Percentiles rank a stretch among this genome's conserved stretches.
phyloP scores from a whole-genome alignment of 2,888 invertebrate species.

The Augochlorella aurata region DNA sequence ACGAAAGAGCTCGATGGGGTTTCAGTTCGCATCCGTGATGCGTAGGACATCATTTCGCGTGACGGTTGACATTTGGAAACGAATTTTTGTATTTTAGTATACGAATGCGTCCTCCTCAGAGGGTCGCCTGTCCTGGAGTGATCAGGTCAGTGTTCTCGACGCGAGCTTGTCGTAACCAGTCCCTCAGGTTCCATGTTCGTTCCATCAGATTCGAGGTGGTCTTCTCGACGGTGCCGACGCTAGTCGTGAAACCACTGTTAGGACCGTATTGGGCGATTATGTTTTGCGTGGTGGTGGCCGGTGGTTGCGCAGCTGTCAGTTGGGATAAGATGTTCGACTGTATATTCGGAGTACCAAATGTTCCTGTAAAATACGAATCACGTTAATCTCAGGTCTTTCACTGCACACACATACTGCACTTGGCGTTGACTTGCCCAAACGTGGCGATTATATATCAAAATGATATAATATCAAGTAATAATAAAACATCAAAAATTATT shows the following conservation, averaged over 20 bases:
- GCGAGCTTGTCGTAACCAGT: conserved; percentile 86
- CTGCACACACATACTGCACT: too few relatives aligned
- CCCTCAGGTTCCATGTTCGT: conserved; percentile 86
- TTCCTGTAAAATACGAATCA: conserved; percentile 57
- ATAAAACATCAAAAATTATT: too few relatives aligned
- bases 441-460: too few relatives aligned
- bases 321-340: conserved; percentile 80
- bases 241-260: conserved; percentile 79
- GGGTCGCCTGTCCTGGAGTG: conserved; percentile 79
- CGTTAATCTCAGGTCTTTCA: neutral
- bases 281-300: conserved; percentile 78
- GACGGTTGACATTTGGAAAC: conserved; percentile 30
- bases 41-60: neutral
- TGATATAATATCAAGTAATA: too few relatives aligned
- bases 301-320: conserved; percentile 75
- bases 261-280: conserved; percentile 80
- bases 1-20: neutral
- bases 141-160: conserved; percentile 78
- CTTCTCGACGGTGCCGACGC: conserved; percentile 82
- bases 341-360: conserved; percentile 79
- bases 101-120: conserved; percentile 65
- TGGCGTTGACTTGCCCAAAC: too few relatives aligned
- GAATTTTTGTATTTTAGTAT: conserved; percentile 17
- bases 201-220: conserved; percentile 86
- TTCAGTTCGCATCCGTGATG: neutral